A percentile compares a stretch with the other conserved stretches of the same genome.
Evolutionary conservation across 2,888 invertebrate genomes (phyloP).

Genomic region (Lepeophtheirus nordmannii): DNA sequence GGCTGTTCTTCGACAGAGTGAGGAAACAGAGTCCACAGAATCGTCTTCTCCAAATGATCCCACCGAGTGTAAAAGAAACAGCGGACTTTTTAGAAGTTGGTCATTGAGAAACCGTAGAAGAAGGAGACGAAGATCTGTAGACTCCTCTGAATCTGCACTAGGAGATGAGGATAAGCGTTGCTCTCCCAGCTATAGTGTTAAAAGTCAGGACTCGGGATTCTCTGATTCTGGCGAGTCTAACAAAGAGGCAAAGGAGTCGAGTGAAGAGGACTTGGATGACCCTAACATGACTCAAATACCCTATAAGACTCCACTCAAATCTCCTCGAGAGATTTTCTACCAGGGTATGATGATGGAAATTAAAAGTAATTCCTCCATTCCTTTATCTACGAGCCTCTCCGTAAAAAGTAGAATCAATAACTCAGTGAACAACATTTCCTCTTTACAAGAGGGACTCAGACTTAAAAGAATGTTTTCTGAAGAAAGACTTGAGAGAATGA

Average conservation of each 20-base stretch:
- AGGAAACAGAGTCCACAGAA: background rate
- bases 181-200: conserved; percentile 17
- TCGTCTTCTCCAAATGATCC: background rate
- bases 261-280: conserved; percentile 13
- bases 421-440: conserved; percentile 17
- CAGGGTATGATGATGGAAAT: background rate
- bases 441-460: conserved; percentile 16
- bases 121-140: background rate
- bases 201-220: conserved; percentile 23
- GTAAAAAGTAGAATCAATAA: background rate
- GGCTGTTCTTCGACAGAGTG: background rate
- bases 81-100: conserved; percentile 22
- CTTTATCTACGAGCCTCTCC: background rate
- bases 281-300: conserved; percentile 19
- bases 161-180: conserved; percentile 10
- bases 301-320: background rate
- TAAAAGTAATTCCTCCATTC: background rate
- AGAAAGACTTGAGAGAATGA: background rate
- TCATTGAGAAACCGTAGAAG: conserved; percentile 1
- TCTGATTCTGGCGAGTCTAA: conserved; percentile 14
- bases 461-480: conserved; percentile 7
- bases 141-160: background rate
- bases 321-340: background rate
- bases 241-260: background rate
- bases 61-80: background rate